Percentiles rank a stretch among this genome's conserved stretches.
Conservation (phyloP, 1,140 invertebrate species). For the Drosophila virilis region DNA sequence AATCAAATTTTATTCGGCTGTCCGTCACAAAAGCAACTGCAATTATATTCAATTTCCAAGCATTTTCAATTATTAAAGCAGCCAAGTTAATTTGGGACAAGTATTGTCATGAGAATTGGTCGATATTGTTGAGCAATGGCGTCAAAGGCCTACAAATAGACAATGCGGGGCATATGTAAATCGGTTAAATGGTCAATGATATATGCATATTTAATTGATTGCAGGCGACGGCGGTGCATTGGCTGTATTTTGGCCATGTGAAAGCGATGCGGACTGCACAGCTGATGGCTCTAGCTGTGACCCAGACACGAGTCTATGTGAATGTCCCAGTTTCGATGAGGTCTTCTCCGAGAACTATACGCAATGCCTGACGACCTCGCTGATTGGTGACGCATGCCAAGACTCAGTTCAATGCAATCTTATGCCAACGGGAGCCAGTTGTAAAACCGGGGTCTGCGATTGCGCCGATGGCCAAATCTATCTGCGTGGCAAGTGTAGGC, state of each 20-base stretch:
- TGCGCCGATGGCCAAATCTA: constrained; percentile 83
- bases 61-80: constrained; percentile 20
- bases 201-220: constrained; percentile 2
- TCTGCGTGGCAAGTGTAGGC: constrained; percentile 77
- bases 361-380: constrained; percentile 76
- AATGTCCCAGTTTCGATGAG: constrained; percentile 63
- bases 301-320: constrained; percentile 52
- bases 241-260: constrained; percentile 81
- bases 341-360: constrained; percentile 71
- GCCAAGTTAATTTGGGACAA: background rate
- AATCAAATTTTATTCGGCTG: background rate
- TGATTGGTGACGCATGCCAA: constrained; percentile 80
- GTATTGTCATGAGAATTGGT: background rate
- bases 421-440: constrained; percentile 84
- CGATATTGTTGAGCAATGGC: background rate
- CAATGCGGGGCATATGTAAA: background rate
- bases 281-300: constrained; percentile 70
- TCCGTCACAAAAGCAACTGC: constrained; percentile 3
- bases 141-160: constrained; percentile 3
- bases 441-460: constrained; percentile 84
- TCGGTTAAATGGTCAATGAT: constrained; percentile 12
- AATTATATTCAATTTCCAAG: constrained; percentile 16
- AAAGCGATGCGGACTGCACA: constrained; percentile 70
- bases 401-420: constrained; percentile 83
- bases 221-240: constrained; percentile 59